These are phyloP conservation scores for Sinocyclocheilus maitianheensis DNA, from an alignment of 2,113 vertebrate species.

Conservation along the genomic window DNA sequence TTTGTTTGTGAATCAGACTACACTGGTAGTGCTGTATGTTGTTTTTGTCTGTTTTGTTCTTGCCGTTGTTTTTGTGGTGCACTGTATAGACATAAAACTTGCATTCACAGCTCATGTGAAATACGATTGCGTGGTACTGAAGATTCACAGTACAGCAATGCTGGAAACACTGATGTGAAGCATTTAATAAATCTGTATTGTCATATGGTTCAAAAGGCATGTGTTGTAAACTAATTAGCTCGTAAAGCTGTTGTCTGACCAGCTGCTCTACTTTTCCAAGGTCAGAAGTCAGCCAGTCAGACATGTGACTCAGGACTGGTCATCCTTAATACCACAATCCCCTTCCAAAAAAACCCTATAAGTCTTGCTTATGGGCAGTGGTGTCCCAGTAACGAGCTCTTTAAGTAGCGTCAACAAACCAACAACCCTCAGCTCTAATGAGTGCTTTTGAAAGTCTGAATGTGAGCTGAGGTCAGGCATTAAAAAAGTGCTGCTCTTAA, in stretches of 20 bases:
- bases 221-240: not conserved
- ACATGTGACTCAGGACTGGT: slow-evolving; percentile 18
- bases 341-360: not conserved
- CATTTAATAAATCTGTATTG: not conserved
- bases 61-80: too few species aligned
- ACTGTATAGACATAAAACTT: not conserved
- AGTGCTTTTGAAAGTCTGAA: slow-evolving; percentile 46
- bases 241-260: not conserved
- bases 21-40: not conserved
- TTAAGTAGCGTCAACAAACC: slow-evolving; percentile 64
- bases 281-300: slow-evolving; percentile 52
- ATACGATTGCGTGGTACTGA: slow-evolving; percentile 1
- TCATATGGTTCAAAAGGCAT: not conserved
- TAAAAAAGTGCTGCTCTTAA: slow-evolving; percentile 35
- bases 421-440: slow-evolving; percentile 60
- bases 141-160: not conserved
- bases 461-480: slow-evolving; percentile 46
- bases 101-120: not conserved
- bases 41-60: not conserved
- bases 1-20: not conserved
- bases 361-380: slow-evolving; percentile 59
- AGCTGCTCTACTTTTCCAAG: slow-evolving; percentile 51
- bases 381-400: slow-evolving; percentile 58
- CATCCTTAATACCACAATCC: not conserved
- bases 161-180: not conserved